These are phyloP conservation scores for Ariopsis seemanni DNA, from an alignment of 2,113 vertebrate genomes.

Conservation along the genomic window DNA sequence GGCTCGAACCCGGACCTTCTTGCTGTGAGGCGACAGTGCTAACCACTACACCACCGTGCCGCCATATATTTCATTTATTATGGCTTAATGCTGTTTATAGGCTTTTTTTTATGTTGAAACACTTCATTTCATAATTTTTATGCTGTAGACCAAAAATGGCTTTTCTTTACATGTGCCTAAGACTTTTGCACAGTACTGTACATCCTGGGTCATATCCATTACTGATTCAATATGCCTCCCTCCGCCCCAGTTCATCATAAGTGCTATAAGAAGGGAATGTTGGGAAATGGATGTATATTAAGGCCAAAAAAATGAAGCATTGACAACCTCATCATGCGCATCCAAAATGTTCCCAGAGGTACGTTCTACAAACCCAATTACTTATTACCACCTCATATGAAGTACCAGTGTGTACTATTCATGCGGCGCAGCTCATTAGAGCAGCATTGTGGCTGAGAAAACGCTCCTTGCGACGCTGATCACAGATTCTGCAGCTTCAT, in stretches of 20 bases:
- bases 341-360: background rate
- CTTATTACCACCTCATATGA: conserved; percentile 21
- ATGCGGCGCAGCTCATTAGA: conserved; percentile 38
- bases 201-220: background rate
- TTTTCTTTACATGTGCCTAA: no score
- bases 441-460: conserved; percentile 23
- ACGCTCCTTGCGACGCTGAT: background rate
- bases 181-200: no score
- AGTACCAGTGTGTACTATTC: conserved; percentile 8
- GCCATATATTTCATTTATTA: no score
- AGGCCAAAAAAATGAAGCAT: background rate
- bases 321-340: conserved; percentile 4
- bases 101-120: no score
- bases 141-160: no score
- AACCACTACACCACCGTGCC: no score
- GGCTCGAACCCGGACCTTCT: no score
- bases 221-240: background rate
- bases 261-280: background rate
- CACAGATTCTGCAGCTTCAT: conserved; percentile 6
- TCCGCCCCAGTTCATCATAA: background rate
- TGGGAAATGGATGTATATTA: background rate
- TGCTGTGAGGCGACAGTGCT: no score
- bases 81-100: no score
- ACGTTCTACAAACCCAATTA: conserved; percentile 18
- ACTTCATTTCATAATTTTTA: no score